Percentiles rank a stretch among this genome's conserved stretches.
Evolutionary conservation across 2,888 invertebrate species (phyloP).

Genomic region (Leucania comma): DNA sequence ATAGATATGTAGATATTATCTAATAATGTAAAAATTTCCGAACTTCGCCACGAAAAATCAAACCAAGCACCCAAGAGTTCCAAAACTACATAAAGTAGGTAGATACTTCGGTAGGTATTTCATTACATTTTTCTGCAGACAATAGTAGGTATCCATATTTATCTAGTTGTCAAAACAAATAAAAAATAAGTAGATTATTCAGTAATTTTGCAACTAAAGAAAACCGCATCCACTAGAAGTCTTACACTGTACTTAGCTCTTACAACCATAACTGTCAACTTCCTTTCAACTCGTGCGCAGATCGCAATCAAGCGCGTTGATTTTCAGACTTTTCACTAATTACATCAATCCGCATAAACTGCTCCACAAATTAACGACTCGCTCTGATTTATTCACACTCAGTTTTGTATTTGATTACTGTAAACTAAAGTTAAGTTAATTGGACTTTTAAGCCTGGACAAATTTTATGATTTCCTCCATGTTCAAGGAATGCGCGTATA

Average conservation of each 20-base stretch:
- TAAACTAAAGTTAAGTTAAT: constrained; percentile 28
- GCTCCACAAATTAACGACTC: constrained; percentile 11
- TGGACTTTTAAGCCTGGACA: constrained; percentile 40
- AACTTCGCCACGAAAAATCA: too few relatives aligned
- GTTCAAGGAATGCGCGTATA: constrained; percentile 51
- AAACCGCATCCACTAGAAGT: not conserved
- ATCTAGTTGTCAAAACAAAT: not conserved
- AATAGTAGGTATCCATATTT: too few relatives aligned
- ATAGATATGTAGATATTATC: too few relatives aligned
- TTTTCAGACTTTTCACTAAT: constrained; percentile 44
- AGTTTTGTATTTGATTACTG: constrained; percentile 46
- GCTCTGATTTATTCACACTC: constrained; percentile 32
- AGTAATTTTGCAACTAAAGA: not conserved
- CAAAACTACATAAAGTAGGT: too few relatives aligned
- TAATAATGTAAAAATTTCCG: too few relatives aligned
- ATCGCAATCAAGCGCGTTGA: constrained; percentile 14
- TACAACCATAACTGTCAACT: not conserved
- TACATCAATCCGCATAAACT: constrained; percentile 17
- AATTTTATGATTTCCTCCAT: constrained; percentile 61
- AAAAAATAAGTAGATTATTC: not conserved
- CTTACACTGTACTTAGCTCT: not conserved
- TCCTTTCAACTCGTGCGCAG: constrained; percentile 1
- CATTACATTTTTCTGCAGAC: too few relatives aligned
- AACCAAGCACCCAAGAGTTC: too few relatives aligned
- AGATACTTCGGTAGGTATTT: too few relatives aligned